These are phyloP conservation scores for Hyalella azteca DNA, from an alignment of 2,888 invertebrate species.

Conservation along the genomic window DNA sequence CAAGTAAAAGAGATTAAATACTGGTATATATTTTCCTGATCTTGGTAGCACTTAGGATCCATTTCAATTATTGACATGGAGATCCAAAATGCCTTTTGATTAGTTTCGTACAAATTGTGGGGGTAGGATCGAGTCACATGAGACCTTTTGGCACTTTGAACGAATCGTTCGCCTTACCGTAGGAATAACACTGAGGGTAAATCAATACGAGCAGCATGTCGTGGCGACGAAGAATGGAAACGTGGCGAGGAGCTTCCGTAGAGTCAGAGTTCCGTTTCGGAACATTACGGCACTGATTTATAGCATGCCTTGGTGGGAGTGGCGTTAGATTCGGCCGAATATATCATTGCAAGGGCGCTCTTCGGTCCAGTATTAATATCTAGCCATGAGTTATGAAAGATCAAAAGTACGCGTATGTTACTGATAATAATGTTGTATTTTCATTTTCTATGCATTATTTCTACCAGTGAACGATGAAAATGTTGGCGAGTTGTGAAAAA, in stretches of 20 bases:
- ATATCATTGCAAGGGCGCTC: slow-evolving; percentile 14
- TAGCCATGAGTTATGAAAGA: slow-evolving; percentile 26
- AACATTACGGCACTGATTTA: slow-evolving; percentile 32
- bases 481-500: too few relatives aligned
- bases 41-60: slow-evolving; percentile 1
- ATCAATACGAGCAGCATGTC: background rate
- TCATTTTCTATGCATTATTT: too few relatives aligned
- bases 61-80: slow-evolving; percentile 6
- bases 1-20: background rate
- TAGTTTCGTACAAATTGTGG: slow-evolving; percentile 30
- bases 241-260: slow-evolving; percentile 1
- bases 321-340: slow-evolving; percentile 37
- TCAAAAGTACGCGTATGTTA: slow-evolving; percentile 5
- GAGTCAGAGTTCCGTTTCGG: slow-evolving; percentile 27
- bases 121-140: background rate
- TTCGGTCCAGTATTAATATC: slow-evolving; percentile 14
- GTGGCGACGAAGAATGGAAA: background rate
- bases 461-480: too few relatives aligned
- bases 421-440: background rate
- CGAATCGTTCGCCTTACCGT: background rate
- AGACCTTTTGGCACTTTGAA: background rate
- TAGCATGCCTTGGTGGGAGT: slow-evolving; percentile 24
- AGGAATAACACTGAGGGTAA: slow-evolving; percentile 5
- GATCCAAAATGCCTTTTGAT: slow-evolving; percentile 33
- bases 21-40: background rate